Evolutionary conservation across 1,140 invertebrate genomes (phyloP), one percentile per base, ranked within the genome.

Genomic region (Bemisia tabaci): DNA sequence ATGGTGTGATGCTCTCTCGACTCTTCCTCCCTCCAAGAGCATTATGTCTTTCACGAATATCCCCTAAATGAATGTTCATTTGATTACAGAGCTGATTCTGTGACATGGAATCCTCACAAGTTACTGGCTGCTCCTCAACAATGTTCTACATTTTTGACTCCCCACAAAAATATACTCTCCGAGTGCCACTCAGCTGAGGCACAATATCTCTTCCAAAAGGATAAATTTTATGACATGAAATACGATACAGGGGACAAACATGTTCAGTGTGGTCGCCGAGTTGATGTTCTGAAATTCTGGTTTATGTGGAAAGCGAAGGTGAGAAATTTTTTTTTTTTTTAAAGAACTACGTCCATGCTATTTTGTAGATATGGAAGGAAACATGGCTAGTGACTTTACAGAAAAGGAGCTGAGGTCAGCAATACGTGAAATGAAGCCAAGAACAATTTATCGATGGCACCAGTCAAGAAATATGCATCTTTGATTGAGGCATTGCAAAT

Each of bases 261-360:
- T 68, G 87, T 98, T 22, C 88, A 90, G 74, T 95, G 95, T 74
- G 95, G 95, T 0, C 81, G 95, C n/a, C 83, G 92, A 68, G 94
- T 92, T 12, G 95, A 98, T 74, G 90, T 96, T 1, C 82, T 97
- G 60, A 97, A 97, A 76, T 91, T 97, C 73, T 98, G 95, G 95
- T 87, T 94, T 70, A 96, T 96, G 93, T 97, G 95, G 95, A 93
- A 94, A 73, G 91, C 91, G 0, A 95, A 95, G 76, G 81, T 81
- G 70, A 67, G 33, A 25, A 58, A 26, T 12, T 48, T 48, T 17
- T n/a, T n/a, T n/a, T n/a, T n/a, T n/a, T n/a, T n/a, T n/a, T n/a
- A n/a, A n/a, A n/a, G n/a, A n/a, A n/a, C n/a, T n/a, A n/a, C n/a
- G n/a, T n/a, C n/a, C n/a, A n/a, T n/a, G n/a, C n/a, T n/a, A n/a